Base-by-base conservation (phyloP, 2,888 invertebrate genomes). In the Cantharis rufa region DNA sequence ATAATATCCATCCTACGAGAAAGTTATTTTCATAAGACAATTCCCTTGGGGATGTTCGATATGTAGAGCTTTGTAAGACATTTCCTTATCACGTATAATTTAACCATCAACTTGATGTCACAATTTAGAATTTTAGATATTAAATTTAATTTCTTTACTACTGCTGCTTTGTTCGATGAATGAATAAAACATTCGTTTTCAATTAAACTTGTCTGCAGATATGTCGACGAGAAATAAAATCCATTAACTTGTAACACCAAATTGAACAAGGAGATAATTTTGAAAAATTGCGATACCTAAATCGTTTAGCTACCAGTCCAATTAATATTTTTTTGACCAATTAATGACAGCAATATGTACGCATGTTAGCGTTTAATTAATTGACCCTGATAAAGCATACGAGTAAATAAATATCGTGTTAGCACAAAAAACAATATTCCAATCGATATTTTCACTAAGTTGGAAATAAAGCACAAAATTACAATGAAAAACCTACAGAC, bases 71-170 rank as follows among this genome's bases (percentile, higher is more conserved):
- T 48, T 48, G 48, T n/a, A 48, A n/a, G 48, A 48, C 48, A 48
- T 48, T 48, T 48, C 64, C 64, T 66, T 66, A n/a, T 66, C 24
- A 18, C 64, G 64, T 66, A 66, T 66, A 66, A 66, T 66, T 66
- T n/a, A 21, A 66, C 64, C 64, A 66, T 66, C 64, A 16, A 63
- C 16, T 63, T 63, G 16, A 21, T 63, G 63, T 63, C 18, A 63
- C 21, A 66, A 21, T 66, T 66, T 66, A 66, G 24, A 24, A 66
- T 66, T 66, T 66, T 18, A 63, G 63, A 18, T 63, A 63, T 18
- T 63, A 63, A 63, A 63, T 63, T 63, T 24, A 66, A 66, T 66
- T 66, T 66, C 18, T 66, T 66, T 48, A 48, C 48, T 48, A 48
- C 48, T 48, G n/a, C 13, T 48, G 7, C 48, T 48, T 48, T 48